phyloP scores from a whole-genome alignment of 53 echinoderm and acorn worm species.

The Paracentrotus lividus region DNA sequence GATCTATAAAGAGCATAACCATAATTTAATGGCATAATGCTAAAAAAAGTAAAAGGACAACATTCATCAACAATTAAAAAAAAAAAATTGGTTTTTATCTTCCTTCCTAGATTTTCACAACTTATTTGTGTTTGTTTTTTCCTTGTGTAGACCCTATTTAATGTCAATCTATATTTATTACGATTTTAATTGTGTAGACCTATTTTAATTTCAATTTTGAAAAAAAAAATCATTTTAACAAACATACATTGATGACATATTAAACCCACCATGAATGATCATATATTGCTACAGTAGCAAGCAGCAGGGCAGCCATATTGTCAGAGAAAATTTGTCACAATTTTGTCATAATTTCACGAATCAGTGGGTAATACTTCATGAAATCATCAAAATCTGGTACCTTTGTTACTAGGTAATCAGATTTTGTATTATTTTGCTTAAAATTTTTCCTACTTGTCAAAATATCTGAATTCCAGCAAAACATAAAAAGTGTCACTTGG shows the following conservation, averaged over 20 bases:
- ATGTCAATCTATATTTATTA: no score
- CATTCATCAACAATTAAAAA: no score
- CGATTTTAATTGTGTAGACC: no score
- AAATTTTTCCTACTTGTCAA: background rate
- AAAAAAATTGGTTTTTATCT: no score
- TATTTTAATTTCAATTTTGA: no score
- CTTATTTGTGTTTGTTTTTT: no score
- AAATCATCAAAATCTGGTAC: background rate
- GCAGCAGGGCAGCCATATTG: constrained; percentile 50
- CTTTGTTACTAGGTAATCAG: background rate
- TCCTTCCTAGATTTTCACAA: no score
- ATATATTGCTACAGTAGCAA: background rate
- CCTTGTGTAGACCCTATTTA: no score
- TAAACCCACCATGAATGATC: background rate
- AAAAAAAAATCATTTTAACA: background rate
- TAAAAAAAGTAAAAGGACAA: no score
- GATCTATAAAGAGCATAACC: no score
- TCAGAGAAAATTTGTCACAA: constrained; percentile 38
- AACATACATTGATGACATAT: no score
- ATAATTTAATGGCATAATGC: no score
- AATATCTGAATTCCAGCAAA: constrained; percentile 18
- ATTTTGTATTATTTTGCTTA: background rate
- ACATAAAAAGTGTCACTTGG: background rate
- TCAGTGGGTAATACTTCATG: background rate
- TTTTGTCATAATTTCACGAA: background rate